Evolutionary conservation across 2,888 invertebrate species (phyloP), one percentile per base, ranked within the genome.

Genomic region (Eumacrocentrus americanus): DNA sequence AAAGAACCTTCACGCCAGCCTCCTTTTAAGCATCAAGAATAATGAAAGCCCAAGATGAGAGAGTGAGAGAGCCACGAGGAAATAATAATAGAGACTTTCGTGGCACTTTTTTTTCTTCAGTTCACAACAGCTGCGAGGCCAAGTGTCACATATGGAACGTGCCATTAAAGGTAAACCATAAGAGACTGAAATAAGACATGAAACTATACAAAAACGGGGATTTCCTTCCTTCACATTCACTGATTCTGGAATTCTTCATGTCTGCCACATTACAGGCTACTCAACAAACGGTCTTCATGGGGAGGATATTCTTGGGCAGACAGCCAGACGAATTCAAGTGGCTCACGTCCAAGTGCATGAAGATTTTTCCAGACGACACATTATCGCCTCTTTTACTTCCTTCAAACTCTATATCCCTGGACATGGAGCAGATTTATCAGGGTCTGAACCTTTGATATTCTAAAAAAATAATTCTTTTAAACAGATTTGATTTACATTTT

Each of bases 311-410:
- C 42, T 18, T 42, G 42, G 42, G 42, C 37, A 16, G 6, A 42
- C 42, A 9, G 23, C 48, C 29, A 48, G 48, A 48, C 34, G 16
- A 48, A 48, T 48, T n/a, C 23, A 48, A 48, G 48, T 48, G 48
- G 48, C 48, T 48, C 29, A 9, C 29, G 12, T 48, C 48, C 48
- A 48, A 48, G 29, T 29, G 48, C 48, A 34, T 4, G 25, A 16
- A 14, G 18, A 48, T 25, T n/a, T 25, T 14, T 25, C 9, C 16
- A 48, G 29, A 29, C 16, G 46, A 46, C 22, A 20, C 46, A 22
- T 23, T 23, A n/a, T n/a, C n/a, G n/a, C n/a, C n/a, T n/a, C n/a
- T n/a, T n/a, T n/a, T n/a, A n/a, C n/a, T n/a, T n/a, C n/a, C n/a
- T n/a, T n/a, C n/a, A n/a, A n/a, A n/a, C n/a, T n/a, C n/a, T 4